These are phyloP conservation scores for Plagodis pulveraria DNA, from an alignment of 2,888 invertebrate genomes.

Conservation along the genomic window DNA sequence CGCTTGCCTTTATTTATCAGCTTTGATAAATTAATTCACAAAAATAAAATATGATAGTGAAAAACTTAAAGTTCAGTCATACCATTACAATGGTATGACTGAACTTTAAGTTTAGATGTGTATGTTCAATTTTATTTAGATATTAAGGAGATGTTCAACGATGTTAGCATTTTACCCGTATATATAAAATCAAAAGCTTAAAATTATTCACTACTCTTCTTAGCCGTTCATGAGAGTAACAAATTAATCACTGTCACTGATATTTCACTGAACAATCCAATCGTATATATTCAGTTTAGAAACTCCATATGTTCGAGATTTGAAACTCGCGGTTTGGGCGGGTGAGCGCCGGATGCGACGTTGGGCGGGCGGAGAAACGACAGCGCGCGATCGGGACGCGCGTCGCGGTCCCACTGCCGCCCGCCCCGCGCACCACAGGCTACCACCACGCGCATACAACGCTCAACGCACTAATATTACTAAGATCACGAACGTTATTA, in stretches of 20 bases:
- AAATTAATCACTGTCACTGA: constrained; percentile 46
- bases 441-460: constrained; percentile 52
- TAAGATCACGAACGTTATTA: constrained; percentile 32
- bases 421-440: constrained; percentile 48
- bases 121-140: background rate
- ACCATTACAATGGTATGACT: too few relatives aligned
- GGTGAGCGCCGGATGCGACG: constrained; percentile 46
- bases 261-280: constrained; percentile 51
- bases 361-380: constrained; percentile 37
- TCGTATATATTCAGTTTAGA: constrained; percentile 26
- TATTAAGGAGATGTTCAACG: constrained; percentile 6
- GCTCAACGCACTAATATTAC: constrained; percentile 33
- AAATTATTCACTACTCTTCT: too few relatives aligned
- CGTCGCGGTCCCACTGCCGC: constrained; percentile 68
- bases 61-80: background rate
- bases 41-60: background rate
- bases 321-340: constrained; percentile 39
- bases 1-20: too few relatives aligned
- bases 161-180: constrained; percentile 1
- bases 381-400: constrained; percentile 68
- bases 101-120: too few relatives aligned
- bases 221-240: constrained; percentile 27
- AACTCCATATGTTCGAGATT: constrained; percentile 39
- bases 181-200: too few relatives aligned
- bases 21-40: too few relatives aligned